Base-by-base conservation (phyloP, 2,113 vertebrate genomes). In the Callospermophilus lateralis region DNA sequence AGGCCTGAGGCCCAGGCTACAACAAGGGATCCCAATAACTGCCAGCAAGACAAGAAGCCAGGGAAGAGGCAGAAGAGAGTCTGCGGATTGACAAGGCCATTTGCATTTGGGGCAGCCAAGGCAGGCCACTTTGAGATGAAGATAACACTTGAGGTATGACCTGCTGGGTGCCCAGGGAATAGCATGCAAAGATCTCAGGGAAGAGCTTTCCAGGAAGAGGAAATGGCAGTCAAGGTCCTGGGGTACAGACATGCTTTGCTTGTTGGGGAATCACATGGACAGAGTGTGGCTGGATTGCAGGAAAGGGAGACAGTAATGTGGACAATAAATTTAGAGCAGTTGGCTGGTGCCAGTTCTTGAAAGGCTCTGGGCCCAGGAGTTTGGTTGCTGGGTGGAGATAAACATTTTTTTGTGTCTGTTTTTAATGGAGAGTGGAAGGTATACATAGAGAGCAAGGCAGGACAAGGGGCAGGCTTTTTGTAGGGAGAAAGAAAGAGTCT, bases 211-310 rank as follows among this genome's bases (percentile, higher is more conserved):
- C 4, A 12, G 16, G 30, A 13, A 81, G 45, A 85, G 32, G 26
- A 70, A 90, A 65, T 0, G 26, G 22, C 10, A 68, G 17, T 16
- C 34, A 67, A 45, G 28, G 6, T 11, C 32, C 87, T 53, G n/a
- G 2, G 32, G 37, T 58, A 4, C 34, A 87, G 58, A 45, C 73
- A 0, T 80, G 53, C 61, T 32, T 42, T 58, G 12, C 4, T 0
- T 15, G 1, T 37, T 77, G 51, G 73, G 32, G 34, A 45, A 61
- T 22, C 20, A 16, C 0, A 0, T 19, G 30, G n/a, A 80, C 4
- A 39, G 22, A 17, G 8, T 16, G 3, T 68, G n/a, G 53, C 4
- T n/a, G 4, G 12, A 48, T 0, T 68, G 37, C 2, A 45, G 72
- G 22, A 84, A 79, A 2, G 39, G 11, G 39, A 39, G 45, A n/a